phyloP scores from a whole-genome alignment of 2,113 vertebrate species.

The Xiphophorus hellerii region DNA sequence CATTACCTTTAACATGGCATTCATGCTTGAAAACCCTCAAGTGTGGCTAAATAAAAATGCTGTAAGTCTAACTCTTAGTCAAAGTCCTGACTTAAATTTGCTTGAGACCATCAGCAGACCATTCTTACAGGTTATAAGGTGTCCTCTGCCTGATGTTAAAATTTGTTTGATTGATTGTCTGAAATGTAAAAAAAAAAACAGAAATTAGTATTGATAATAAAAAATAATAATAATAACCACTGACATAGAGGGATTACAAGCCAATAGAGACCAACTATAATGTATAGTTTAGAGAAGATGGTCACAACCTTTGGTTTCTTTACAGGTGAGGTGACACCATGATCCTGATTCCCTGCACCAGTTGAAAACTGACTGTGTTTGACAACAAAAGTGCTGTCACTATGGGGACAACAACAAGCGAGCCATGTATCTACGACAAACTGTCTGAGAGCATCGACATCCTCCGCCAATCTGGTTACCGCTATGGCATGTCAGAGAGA shows the following conservation, averaged over 20 bases:
- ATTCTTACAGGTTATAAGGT: background rate
- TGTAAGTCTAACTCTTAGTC: too few relatives aligned
- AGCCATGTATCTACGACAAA: constrained; percentile 95
- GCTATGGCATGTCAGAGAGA: constrained; percentile 95
- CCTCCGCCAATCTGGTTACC: constrained; percentile 92
- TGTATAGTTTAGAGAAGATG: background rate
- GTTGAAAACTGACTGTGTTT: constrained; percentile 11
- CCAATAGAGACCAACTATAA: background rate
- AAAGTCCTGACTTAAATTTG: too few relatives aligned
- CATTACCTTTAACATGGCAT: too few relatives aligned
- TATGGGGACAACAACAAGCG: constrained; percentile 90
- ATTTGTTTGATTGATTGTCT: too few relatives aligned
- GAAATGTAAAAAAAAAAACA: background rate
- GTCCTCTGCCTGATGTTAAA: too few relatives aligned
- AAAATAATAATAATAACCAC: too few relatives aligned
- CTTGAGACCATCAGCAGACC: too few relatives aligned
- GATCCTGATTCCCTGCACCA: constrained; percentile 1
- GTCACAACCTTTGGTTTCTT: background rate
- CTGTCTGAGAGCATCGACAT: constrained; percentile 93
- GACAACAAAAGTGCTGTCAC: background rate
- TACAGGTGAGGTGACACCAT: constrained; percentile 46
- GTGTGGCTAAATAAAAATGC: too few relatives aligned
- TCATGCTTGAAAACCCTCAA: too few relatives aligned
- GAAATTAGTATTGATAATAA: background rate
- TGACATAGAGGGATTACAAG: too few relatives aligned